Evolutionary conservation across 1,140 invertebrate species (phyloP), one percentile per base, ranked within the genome.

Genomic region (Leptonema lineaticorne): DNA sequence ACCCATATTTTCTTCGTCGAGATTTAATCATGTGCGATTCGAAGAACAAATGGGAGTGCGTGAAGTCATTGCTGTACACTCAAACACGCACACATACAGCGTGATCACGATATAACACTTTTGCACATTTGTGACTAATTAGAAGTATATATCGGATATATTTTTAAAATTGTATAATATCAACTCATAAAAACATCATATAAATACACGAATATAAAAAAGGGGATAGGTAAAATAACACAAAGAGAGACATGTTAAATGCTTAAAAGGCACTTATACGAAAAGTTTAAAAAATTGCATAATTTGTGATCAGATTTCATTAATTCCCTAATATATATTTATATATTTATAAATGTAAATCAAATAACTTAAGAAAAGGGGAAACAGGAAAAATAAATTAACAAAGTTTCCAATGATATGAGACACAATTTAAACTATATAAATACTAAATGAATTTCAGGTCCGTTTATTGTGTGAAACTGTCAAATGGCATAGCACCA

Each of bases 341-440:
- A 63, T 63, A n/a, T 67, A 69, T 64, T 64, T 45, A 70, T 24
- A 68, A 67, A 48, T 66, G 50, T 66, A 69, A 62, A 69, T 53
- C 46, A 30, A 66, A 69, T 69, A 67, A 62, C 37, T 69, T 4
- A 41, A 41, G 16, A 41, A 41, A 41, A 4, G n/a, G n/a, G n/a
- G n/a, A n/a, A n/a, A n/a, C n/a, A n/a, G n/a, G 50, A 69, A 67
- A 71, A 72, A 72, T 72, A 72, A 72, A 60, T 72, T 72, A 72
- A 72, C 68, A 73, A 62, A 70, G 66, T 56, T 70, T 59, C 62
- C 62, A 66, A 64, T 68, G 45, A 68, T 70, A 56, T 73, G 68
- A 73, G 68, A 73, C 67, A 73, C 66, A 69, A 63, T 69, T 73
- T 69, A 72, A 65, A 70, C 68, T 73, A 73, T 70, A 69, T 69